Percentiles rank a stretch among this genome's conserved stretches.
Evolutionary conservation across 1,140 invertebrate genomes (phyloP).

Genomic region (Drosophila triauraria): DNA sequence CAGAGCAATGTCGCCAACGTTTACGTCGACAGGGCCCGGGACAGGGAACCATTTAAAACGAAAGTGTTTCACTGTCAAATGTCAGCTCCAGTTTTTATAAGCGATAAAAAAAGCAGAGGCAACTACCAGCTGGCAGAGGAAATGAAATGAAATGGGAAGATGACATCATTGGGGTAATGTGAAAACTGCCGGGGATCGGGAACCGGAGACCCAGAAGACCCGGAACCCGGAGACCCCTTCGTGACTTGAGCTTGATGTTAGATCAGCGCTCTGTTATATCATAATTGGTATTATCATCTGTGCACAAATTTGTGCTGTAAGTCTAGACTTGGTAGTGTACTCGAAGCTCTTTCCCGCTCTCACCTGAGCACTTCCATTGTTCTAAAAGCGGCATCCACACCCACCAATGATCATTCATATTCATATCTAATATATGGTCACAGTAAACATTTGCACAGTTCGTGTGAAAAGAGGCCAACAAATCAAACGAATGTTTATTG

Average conservation of each 20-base stretch:
- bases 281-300: constrained; percentile 7
- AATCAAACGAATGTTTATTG: constrained; percentile 42
- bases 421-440: constrained; percentile 17
- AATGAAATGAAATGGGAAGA: constrained; percentile 45
- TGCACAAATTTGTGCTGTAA: constrained; percentile 4
- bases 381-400: constrained; percentile 10
- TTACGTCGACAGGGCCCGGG: constrained; percentile 13
- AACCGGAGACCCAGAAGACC: not conserved
- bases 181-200: constrained; percentile 10
- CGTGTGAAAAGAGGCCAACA: constrained; percentile 41
- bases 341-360: not conserved
- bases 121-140: constrained; percentile 19
- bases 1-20: constrained; percentile 15
- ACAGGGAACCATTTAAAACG: constrained; percentile 44
- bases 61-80: constrained; percentile 73
- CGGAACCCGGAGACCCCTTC: constrained; percentile 8
- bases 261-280: constrained; percentile 24
- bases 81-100: constrained; percentile 47
- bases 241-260: constrained; percentile 29
- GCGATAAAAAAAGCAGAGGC: constrained; percentile 29
- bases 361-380: constrained; percentile 29
- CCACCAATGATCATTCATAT: constrained; percentile 17
- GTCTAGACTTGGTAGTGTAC: constrained; percentile 5
- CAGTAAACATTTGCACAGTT: constrained; percentile 14
- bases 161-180: constrained; percentile 51